Evolutionary conservation across 1,140 invertebrate species (phyloP).

Genomic region (Magallana gigas): DNA sequence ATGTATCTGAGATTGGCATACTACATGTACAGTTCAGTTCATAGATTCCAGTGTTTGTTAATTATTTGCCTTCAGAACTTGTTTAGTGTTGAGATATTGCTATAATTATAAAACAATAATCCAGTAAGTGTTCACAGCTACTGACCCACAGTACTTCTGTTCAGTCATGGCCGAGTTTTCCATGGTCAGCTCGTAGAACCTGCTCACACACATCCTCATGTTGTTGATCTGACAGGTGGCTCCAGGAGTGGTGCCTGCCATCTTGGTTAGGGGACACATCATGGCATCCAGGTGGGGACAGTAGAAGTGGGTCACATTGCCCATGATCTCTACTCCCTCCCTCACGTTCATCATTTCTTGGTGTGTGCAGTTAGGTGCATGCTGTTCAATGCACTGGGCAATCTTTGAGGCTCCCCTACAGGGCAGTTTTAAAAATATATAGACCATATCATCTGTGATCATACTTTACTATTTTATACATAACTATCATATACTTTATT

Average conservation of each 20-base stretch:
- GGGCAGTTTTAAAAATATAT: background rate
- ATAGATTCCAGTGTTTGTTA: too few relatives aligned
- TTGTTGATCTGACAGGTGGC: slow-evolving; percentile 24
- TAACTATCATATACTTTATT: too few relatives aligned
- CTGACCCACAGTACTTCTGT: background rate
- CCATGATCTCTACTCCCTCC: slow-evolving; percentile 40
- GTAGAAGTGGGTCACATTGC: slow-evolving; percentile 40
- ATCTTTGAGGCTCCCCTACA: slow-evolving; percentile 21
- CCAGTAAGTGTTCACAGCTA: background rate
- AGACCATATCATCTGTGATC: too few relatives aligned
- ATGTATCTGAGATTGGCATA: too few relatives aligned
- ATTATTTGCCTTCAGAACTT: too few relatives aligned
- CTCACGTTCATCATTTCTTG: slow-evolving; percentile 20
- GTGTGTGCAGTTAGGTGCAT: slow-evolving; percentile 42
- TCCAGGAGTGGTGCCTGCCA: slow-evolving; percentile 8
- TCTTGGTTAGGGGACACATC: slow-evolving; percentile 10
- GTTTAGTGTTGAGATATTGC: too few relatives aligned
- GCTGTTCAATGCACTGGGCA: slow-evolving; percentile 38
- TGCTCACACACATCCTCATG: slow-evolving; percentile 16
- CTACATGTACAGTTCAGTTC: too few relatives aligned
- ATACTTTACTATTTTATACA: too few relatives aligned
- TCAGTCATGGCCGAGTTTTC: background rate
- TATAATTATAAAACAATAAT: too few relatives aligned
- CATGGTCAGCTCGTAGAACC: slow-evolving; percentile 37
- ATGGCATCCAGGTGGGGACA: slow-evolving; percentile 2